Conservation (phyloP, 2,113 vertebrate species). For the Lontra canadensis region DNA sequence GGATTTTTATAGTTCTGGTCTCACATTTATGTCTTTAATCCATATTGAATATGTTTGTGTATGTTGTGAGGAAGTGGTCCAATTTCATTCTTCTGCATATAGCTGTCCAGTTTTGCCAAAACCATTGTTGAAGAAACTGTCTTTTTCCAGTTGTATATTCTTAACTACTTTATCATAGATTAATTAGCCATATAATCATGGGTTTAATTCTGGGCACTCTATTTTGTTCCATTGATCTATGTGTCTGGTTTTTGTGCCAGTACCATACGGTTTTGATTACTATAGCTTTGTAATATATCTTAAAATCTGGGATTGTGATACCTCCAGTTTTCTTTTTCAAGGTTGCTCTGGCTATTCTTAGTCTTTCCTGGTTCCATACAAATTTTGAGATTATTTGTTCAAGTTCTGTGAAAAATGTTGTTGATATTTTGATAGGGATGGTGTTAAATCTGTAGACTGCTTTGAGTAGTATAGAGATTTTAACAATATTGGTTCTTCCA, state of each 20-base stretch:
- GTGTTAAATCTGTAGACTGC: neutral
- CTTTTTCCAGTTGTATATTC: neutral
- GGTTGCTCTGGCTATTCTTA: neutral
- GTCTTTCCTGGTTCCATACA: neutral
- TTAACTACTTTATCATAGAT: neutral
- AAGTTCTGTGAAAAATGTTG: neutral
- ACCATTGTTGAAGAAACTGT: neutral
- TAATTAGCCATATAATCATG: neutral
- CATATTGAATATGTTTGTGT: neutral
- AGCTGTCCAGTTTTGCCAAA: neutral
- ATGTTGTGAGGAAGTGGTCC: neutral
- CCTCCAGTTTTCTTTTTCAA: neutral
- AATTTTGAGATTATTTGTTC: neutral
- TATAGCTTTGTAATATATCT: neutral
- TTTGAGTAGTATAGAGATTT: neutral
- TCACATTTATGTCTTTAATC: neutral
- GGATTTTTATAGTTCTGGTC: neutral
- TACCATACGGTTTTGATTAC: neutral
- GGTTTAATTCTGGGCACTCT: neutral
- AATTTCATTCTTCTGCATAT: neutral
- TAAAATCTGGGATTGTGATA: neutral
- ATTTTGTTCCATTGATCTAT: neutral
- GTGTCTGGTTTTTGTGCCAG: neutral
- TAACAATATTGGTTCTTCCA: neutral
- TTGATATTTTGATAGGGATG: neutral